A percentile compares a stretch with the other conserved stretches of the same genome.
Conservation (phyloP, 2,888 invertebrate species). For the Andrena camellia region DNA sequence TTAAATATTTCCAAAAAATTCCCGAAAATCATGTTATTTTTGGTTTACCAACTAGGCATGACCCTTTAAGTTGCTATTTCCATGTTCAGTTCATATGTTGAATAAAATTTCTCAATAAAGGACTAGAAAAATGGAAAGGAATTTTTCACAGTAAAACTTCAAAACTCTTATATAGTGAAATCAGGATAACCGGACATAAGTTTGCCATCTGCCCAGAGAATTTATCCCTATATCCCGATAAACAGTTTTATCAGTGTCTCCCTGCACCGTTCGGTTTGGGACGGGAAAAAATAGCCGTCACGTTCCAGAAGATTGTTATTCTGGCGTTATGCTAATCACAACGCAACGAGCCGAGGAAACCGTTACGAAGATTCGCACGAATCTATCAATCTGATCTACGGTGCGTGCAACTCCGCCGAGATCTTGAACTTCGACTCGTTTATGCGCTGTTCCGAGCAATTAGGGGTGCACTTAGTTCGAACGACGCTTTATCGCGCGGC, state of each 20-base stretch:
- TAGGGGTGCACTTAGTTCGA: neutral
- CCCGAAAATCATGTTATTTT: no score
- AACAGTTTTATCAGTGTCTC: conserved; percentile 10
- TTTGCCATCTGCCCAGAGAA: no score
- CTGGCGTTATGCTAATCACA: conserved; percentile 67
- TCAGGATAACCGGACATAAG: no score
- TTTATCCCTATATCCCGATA: no score
- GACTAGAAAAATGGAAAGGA: no score
- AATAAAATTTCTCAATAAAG: no score
- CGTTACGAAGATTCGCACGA: conserved; percentile 55
- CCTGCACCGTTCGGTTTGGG: neutral
- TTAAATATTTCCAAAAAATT: no score
- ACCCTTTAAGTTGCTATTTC: no score
- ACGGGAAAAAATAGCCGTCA: conserved; percentile 3
- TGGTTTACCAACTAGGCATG: no score
- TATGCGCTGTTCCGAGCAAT: neutral
- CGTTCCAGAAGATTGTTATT: conserved; percentile 71
- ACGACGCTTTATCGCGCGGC: neutral
- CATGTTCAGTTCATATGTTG: no score
- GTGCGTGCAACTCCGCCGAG: conserved; percentile 8
- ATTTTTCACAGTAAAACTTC: no score
- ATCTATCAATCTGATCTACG: conserved; percentile 35
- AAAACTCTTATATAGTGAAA: no score
- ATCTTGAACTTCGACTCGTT: neutral
- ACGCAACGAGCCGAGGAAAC: conserved; percentile 60